Evolutionary conservation across 92 coral and sea anemone genomes (phyloP), one percentile per base, ranked within the genome.

Genomic region (Zoanthus solanderi): DNA sequence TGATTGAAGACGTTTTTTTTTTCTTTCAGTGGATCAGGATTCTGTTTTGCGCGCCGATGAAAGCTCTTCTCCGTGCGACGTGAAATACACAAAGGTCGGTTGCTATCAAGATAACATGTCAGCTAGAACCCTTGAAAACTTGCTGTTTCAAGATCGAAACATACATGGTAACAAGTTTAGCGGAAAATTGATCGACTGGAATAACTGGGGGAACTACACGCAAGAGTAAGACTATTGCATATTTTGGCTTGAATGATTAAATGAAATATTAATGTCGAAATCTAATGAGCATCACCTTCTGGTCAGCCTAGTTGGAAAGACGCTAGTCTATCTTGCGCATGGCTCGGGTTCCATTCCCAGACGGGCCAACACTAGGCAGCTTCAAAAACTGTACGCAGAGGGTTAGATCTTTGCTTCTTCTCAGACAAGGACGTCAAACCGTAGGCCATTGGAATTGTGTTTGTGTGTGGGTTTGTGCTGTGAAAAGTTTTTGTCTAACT

Each of bases 131-230:
- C 74, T 79, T 29, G 84, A 79, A 29, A 9, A 23, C 3, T 16
- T 79, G 84, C 44, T 79, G 60, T 79, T 79, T 10, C 84, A 79
- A 8, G 84, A 79, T 18, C 72, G 84, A 4, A 42, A 61, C n/a
- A n/a, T 61, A 47, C 4, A 16, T 28, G 74, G 37, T 23, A 44
- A 44, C 0, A 72, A 63, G 14, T 79, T 34, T 16, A 52, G 84
- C 9, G 84, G 84, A 1, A 79, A 44, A 50, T 0, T 9, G 34
- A 42, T 79, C 4, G 84, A 79, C 57, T 79, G 84, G 84, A 23
- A 63, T 10, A 31, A 79, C 57, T 79, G 84, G 84, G 74, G 61
- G 37, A 73, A 79, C n/a, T 79, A 79, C 5, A 63, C 61, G 84
- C 44, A 63, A 65, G 74, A 79, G 84, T 79, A 44, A 44, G 84